These are phyloP conservation scores for Bugulina stolonifera DNA, from an alignment of 2,888 invertebrate genomes.

Conservation along the genomic window DNA sequence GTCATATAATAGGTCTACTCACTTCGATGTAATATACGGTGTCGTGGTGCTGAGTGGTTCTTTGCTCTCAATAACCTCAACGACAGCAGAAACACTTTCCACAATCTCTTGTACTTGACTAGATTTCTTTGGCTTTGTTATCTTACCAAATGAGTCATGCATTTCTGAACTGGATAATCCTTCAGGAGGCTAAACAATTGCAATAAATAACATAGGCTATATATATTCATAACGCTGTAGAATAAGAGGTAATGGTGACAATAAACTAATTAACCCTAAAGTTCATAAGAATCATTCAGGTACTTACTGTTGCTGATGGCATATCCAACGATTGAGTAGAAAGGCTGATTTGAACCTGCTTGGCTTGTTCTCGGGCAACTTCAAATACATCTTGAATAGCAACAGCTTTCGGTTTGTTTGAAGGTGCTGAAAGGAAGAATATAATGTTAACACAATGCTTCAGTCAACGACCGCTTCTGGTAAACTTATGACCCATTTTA, in stretches of 20 bases:
- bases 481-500: no score
- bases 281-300: no score
- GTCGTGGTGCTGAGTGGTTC: background rate
- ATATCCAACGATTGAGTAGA: constrained; percentile 1
- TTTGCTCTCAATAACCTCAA: background rate
- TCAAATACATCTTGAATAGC: constrained; percentile 37
- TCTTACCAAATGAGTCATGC: constrained; percentile 14
- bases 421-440: background rate
- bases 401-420: background rate
- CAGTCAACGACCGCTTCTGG: no score
- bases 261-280: no score
- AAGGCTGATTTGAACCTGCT: constrained; percentile 1
- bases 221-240: background rate
- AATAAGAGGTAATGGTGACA: no score
- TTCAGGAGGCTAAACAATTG: background rate
- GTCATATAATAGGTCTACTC: constrained; percentile 28
- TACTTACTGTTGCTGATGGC: no score
- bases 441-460: no score
- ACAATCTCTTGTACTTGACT: background rate
- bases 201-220: background rate
- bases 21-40: constrained; percentile 15
- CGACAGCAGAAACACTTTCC: background rate
- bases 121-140: background rate
- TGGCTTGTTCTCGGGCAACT: constrained; percentile 43
- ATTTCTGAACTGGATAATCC: background rate